phyloP scores from a whole-genome alignment of 2,797 vertebrate species.

The Bradypus variegatus region DNA sequence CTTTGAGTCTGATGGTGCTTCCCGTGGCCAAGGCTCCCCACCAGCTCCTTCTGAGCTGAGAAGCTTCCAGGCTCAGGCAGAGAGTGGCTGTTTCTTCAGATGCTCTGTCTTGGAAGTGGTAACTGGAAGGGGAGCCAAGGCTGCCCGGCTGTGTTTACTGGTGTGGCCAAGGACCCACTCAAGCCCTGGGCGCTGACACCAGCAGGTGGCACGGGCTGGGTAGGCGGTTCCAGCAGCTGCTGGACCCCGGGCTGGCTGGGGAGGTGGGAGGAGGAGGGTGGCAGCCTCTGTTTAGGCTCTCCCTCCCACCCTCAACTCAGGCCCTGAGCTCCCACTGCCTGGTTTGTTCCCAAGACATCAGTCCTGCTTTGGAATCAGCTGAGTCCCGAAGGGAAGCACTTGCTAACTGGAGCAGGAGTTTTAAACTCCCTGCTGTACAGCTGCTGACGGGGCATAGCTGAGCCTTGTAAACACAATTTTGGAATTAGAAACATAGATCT shows the following conservation, averaged over 20 bases:
- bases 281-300: background rate
- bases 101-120: background rate
- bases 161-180: background rate
- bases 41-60: background rate
- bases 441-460: background rate
- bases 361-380: too few species aligned
- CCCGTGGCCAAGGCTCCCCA: too few species aligned
- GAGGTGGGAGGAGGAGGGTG: rapidly evolving
- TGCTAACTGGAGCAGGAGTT: background rate
- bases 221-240: rapidly evolving
- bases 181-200: rapidly evolving
- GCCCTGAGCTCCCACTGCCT: background rate
- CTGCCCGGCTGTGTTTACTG: background rate
- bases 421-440: background rate
- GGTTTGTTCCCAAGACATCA: background rate
- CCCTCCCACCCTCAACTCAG: background rate
- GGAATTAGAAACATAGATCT: background rate
- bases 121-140: background rate
- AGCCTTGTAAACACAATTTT: background rate
- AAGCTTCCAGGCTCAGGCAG: background rate
- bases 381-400: background rate
- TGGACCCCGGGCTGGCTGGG: rapidly evolving
- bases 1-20: background rate
- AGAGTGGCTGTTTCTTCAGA: background rate
- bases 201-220: background rate